phyloP scores from a whole-genome alignment of 1,140 invertebrate genomes.

The Lepidurus arcticus region DNA sequence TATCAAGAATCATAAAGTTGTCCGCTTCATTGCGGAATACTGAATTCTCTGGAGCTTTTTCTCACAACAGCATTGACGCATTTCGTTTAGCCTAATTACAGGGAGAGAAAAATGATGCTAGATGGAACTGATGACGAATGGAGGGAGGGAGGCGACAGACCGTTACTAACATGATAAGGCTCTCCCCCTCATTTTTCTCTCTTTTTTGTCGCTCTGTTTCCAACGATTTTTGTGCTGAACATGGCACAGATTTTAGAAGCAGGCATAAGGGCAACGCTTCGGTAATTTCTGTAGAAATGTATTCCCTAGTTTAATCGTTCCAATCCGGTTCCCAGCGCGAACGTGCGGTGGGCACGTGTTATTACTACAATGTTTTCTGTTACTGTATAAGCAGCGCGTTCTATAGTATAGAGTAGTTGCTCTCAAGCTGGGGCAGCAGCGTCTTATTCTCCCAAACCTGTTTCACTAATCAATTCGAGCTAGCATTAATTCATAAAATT shows the following conservation, averaged over 20 bases:
- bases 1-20: background rate
- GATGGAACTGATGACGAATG: background rate
- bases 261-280: background rate
- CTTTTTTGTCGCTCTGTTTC: background rate
- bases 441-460: background rate
- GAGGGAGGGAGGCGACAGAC: background rate
- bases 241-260: background rate
- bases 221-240: background rate
- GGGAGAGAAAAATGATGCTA: background rate
- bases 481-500: constrained; percentile 2
- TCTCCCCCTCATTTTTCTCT: background rate
- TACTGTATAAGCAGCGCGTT: background rate
- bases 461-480: background rate
- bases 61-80: background rate
- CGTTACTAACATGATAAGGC: background rate
- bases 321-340: too few relatives aligned
- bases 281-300: background rate
- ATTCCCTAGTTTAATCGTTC: background rate
- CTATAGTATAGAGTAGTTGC: too few relatives aligned
- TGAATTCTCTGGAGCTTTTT: background rate
- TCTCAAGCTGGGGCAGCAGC: too few relatives aligned
- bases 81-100: too few relatives aligned
- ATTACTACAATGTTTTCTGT: background rate
- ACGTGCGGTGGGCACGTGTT: background rate
- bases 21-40: background rate